Evolutionary conservation across 1,140 invertebrate genomes (phyloP), one percentile per base, ranked within the genome.

Genomic region (Homarus americanus): DNA sequence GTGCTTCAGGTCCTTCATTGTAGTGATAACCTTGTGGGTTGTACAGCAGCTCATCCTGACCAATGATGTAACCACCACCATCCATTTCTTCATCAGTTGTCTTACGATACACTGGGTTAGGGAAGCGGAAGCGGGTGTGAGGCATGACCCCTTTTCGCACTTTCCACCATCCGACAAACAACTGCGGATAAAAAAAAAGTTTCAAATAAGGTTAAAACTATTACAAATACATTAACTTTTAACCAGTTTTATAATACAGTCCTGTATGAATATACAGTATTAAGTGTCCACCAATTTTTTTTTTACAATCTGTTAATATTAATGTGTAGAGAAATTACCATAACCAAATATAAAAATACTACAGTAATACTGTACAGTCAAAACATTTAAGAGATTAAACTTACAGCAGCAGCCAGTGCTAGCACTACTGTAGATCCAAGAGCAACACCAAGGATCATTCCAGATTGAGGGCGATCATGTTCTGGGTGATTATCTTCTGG

Each of bases 51-150:
- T 85, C 53, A 66, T 91, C 89, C 40, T 91, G 89, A 5, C 75
- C 82, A 12, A 91, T 40, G 36, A 79, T 66, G 41, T 85, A 91
- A n/a, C 89, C 89, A 24, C 91, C 76, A 34, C 79, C 91, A 2
- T 72, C 91, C 79, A 75, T 72, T 58, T 87, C 85, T 34, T 87
- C 58, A n/a, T 76, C 84, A 4, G 84, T 87, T 10, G 91, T 91
- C 69, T 91, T 91, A 40, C 69, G 78, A 49, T 91, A 91, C 24
- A 87, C 84, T 28, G 91, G 91, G 41, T 91, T 91, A 9, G 78
- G 91, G 91, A 91, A 91, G 24, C 91, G 83, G n/a, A 63, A 87
- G 66, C 82, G 83, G 28, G 63, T 82, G 34, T 82, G 76, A 20
- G 28, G 49, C 12, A 91, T 83, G 20, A 66, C 41, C 17, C 63